Evolutionary conservation across 2,797 vertebrate species (phyloP).

Genomic region (Esox lucius): DNA sequence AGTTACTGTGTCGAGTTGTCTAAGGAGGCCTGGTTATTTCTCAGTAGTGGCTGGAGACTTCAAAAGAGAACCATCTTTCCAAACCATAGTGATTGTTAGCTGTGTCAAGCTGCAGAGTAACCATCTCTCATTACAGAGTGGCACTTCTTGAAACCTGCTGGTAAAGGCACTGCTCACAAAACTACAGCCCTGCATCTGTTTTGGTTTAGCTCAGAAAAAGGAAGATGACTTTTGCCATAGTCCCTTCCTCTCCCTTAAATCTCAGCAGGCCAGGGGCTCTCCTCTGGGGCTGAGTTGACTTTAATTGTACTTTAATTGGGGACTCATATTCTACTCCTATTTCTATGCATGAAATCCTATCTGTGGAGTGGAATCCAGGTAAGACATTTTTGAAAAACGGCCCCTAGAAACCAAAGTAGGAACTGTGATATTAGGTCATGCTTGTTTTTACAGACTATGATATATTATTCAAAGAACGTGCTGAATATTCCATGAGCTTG

Average conservation of each 20-base stretch:
- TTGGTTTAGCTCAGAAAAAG: no score
- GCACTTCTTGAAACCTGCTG: background rate
- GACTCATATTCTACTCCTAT: no score
- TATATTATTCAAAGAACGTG: constrained; percentile 66
- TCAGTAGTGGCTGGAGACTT: constrained; percentile 58
- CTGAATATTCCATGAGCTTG: constrained; percentile 64
- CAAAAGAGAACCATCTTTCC: background rate
- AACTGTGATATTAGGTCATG: constrained; percentile 43
- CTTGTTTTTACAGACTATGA: constrained; percentile 54
- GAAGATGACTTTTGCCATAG: background rate
- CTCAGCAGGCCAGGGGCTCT: background rate
- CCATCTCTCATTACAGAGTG: background rate
- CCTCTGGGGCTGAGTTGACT: background rate
- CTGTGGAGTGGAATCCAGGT: no score
- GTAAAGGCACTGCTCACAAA: background rate
- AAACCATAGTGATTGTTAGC: background rate
- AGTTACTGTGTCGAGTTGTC: background rate
- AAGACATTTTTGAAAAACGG: no score
- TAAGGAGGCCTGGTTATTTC: background rate
- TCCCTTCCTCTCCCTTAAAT: background rate
- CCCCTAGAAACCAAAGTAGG: constrained; percentile 32
- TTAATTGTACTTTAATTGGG: no score
- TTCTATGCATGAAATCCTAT: no score
- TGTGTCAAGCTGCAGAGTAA: constrained; percentile 5
- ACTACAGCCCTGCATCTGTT: background rate